phyloP scores from a whole-genome alignment of 2,113 vertebrate species.

The Zapornia atra region DNA sequence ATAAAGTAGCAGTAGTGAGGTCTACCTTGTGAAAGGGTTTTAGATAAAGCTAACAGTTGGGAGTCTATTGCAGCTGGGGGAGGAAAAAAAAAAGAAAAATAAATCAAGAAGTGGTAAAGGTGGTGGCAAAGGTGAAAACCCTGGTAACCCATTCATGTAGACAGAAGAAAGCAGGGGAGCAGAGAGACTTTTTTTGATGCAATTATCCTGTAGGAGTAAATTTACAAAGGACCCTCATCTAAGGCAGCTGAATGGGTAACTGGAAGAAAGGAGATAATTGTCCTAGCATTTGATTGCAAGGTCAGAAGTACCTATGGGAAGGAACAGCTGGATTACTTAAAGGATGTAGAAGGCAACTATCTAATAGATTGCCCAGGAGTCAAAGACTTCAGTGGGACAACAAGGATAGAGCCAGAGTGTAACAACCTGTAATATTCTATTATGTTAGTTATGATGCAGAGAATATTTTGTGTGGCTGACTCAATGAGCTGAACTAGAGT shows the following conservation, averaged over 20 bases:
- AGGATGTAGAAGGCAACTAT: neutral
- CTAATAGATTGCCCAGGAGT: neutral
- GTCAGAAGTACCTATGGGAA: neutral
- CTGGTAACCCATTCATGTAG: neutral
- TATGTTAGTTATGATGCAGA: neutral
- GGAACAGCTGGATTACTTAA: neutral
- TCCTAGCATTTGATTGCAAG: neutral
- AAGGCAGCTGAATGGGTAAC: neutral
- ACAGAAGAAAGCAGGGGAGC: neutral
- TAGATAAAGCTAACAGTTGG: neutral
- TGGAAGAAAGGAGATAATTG: neutral
- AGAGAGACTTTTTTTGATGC: neutral
- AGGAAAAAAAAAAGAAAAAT: neutral
- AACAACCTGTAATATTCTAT: neutral
- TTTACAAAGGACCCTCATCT: neutral
- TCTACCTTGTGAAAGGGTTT: neutral
- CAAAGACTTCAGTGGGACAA: neutral
- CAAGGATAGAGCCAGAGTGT: neutral
- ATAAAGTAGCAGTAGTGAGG: neutral
- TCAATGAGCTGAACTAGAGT: neutral
- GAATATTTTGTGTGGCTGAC: neutral
- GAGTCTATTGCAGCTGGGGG: rapidly evolving
- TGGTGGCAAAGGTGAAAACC: neutral
- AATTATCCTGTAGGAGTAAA: neutral
- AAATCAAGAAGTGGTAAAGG: neutral